Conservation (phyloP, 2,888 invertebrate species). For the Torymus aiolomorphi region DNA sequence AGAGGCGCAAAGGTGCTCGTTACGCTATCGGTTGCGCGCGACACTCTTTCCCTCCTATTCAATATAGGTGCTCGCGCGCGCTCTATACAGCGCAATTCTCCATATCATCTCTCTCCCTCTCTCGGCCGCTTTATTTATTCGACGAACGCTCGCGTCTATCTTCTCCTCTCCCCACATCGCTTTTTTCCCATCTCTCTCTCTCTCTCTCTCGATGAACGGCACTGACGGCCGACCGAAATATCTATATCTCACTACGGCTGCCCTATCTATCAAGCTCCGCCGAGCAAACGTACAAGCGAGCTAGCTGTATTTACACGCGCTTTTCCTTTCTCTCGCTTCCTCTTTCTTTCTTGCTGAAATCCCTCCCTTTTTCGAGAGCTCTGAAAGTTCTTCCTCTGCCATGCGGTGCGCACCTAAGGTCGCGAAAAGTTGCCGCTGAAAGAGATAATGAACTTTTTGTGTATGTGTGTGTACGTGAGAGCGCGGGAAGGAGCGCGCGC, state of each 20-base stretch:
- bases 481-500: no score
- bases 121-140: not conserved
- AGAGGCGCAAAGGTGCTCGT: no score
- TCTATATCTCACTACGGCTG: slow-evolving; percentile 3
- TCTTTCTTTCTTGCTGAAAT: not conserved
- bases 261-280: slow-evolving; percentile 30
- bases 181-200: not conserved
- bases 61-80: no score
- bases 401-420: not conserved
- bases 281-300: slow-evolving; percentile 21
- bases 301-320: not conserved
- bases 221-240: not conserved
- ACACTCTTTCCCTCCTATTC: no score
- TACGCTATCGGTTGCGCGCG: no score
- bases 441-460: slow-evolving; percentile 20
- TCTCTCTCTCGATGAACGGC: not conserved
- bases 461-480: not conserved
- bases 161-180: not conserved
- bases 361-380: not conserved
- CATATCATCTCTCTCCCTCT: not conserved
- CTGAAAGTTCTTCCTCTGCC: not conserved
- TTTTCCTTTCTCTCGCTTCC: not conserved
- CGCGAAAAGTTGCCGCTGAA: not conserved
- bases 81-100: no score
- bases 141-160: not conserved